phyloP scores from a whole-genome alignment of 2,888 invertebrate genomes.

The Cabera pusaria region DNA sequence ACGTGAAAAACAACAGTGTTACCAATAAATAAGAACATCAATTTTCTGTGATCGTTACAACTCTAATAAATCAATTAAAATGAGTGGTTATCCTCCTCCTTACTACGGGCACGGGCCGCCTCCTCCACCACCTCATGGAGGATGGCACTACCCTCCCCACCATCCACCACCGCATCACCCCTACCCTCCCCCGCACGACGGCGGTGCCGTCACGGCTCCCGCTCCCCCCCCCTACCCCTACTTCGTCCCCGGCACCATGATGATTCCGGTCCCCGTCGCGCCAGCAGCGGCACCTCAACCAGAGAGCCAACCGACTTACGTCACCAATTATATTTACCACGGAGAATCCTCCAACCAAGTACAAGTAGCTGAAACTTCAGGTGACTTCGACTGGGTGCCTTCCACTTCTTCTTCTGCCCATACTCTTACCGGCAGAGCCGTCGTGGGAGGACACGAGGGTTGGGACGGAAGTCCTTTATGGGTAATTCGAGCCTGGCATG shows the following conservation, averaged over 20 bases:
- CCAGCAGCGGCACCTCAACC: constrained; percentile 29
- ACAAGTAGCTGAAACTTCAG: constrained; percentile 60
- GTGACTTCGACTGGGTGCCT: constrained; percentile 71
- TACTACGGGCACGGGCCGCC: constrained; percentile 16
- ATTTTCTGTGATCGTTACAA: constrained; percentile 1
- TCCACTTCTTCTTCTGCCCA: constrained; percentile 62
- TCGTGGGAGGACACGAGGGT: constrained; percentile 73
- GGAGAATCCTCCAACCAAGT: constrained; percentile 57
- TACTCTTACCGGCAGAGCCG: constrained; percentile 62
- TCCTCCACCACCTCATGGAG: constrained; percentile 25
- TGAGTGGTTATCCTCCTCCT: constrained; percentile 60
- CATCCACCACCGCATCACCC: constrained; percentile 28
- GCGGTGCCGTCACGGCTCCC: constrained; percentile 23
- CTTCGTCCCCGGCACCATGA: constrained; percentile 64
- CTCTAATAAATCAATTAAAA: constrained; percentile 25
- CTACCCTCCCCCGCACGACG: constrained; percentile 31
- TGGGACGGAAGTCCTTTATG: constrained; percentile 78
- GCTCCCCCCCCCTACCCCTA: constrained; percentile 52
- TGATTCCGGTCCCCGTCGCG: constrained; percentile 59
- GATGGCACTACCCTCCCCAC: constrained; percentile 32
- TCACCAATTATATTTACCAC: constrained; percentile 74
- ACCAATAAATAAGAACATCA: not conserved
- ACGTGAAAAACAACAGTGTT: not conserved
- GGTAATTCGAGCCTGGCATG: constrained; percentile 73
- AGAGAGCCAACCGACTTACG: constrained; percentile 55